A percentile compares a stretch with the other conserved stretches of the same genome.
Conservation (phyloP, 92 coral and sea anemone species). For the Parazoanthus swiftii region DNA sequence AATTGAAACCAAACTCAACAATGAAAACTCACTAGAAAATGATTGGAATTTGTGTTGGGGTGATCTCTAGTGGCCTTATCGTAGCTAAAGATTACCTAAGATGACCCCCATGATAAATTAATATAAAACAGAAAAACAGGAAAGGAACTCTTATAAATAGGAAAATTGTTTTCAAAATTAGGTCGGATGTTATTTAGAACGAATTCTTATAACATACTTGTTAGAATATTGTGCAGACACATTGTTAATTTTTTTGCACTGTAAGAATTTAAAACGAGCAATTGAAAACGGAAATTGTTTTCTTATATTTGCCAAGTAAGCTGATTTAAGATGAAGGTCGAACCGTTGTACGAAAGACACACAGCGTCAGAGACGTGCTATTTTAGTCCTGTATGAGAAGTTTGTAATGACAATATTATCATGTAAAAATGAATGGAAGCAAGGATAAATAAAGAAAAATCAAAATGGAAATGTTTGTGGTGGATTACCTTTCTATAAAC, state of each 20-base stretch:
- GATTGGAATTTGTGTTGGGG: neutral
- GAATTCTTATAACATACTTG: neutral
- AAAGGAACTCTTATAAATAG: no score
- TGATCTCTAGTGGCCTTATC: no score
- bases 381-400: neutral
- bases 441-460: slow-evolving; percentile 17
- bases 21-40: neutral
- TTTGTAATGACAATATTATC: neutral
- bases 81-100: neutral
- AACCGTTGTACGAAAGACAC: neutral
- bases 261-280: neutral
- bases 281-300: neutral
- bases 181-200: no score
- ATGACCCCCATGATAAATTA: neutral
- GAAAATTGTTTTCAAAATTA: no score
- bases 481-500: neutral
- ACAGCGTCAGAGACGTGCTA: neutral
- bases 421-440: neutral
- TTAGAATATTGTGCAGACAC: neutral
- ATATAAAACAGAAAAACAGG: no score
- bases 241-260: neutral
- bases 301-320: slow-evolving; percentile 10
- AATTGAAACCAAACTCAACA: neutral
- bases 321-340: slow-evolving; percentile 24
- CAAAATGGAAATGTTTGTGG: neutral